Evolutionary conservation across 2,888 invertebrate species (phyloP), one percentile per base, ranked within the genome.

Genomic region (Chaetogeoica ovagalla): DNA sequence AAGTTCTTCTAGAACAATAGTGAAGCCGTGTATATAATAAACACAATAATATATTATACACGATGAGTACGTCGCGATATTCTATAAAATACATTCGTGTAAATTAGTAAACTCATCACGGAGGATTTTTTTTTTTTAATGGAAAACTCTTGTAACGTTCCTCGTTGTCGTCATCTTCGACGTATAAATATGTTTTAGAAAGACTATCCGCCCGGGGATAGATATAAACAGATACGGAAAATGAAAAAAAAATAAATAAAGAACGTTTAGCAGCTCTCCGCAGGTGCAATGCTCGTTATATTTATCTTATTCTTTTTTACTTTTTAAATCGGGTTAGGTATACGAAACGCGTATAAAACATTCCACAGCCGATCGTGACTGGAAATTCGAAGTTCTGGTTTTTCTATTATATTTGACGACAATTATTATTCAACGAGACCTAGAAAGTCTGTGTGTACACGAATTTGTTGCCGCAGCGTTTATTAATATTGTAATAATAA

Each of bases 321-420:
- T 52, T 69, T 77, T 69, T 76, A 11, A 73, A 74, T 74, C 65
- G 23, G 30, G 65, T 74, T 57, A 57, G n/a, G n/a, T n/a, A 43
- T 57, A 63, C 59, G 48, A 68, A 59, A 60, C 69, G 52, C 30
- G 30, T 30, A 21, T n/a, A 4, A 39, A 37, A 23, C 77, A 79
- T 79, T 79, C 70, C 77, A 55, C 70, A 52, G 52, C 15, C 37
- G 55, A 63, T 79, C 77, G 77, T 79, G 77, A 79, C 77, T 71
- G 6, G 77, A 79, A 79, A 79, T 71, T 43, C 37, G 4, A 63
- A 79, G 70, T 63, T 39, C 55, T 19, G 69, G 77, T 52, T 68
- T 52, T 68, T 52, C 60, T 62, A n/a, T 69, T 77, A 69, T 77
- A 62, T 79, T 71, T 77, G 77, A 77, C 77, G 70, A 77, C 60